These are phyloP conservation scores for Sternotherus odoratus DNA, from an alignment of 2,797 vertebrate species.

Conservation along the genomic window DNA sequence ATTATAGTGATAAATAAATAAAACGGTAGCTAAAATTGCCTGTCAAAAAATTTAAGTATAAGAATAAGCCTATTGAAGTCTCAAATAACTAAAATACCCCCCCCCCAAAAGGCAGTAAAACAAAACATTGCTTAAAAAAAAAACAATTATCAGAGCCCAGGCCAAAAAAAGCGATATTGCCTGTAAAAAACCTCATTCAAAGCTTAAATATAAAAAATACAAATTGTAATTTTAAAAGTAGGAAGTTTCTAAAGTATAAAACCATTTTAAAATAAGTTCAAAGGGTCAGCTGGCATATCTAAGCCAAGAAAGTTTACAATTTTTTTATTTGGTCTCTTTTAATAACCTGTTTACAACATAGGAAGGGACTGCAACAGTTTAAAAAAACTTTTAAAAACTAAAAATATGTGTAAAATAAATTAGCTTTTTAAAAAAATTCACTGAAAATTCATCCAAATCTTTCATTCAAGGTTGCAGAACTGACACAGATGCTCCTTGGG, in stretches of 20 bases:
- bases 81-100: background rate
- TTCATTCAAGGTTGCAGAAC: background rate
- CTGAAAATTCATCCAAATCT: background rate
- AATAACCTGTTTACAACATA: background rate
- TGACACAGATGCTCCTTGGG: background rate
- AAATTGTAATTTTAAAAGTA: background rate
- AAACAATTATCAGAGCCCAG: background rate
- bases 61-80: background rate
- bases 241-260: background rate
- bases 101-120: too few relatives aligned
- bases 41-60: background rate
- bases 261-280: background rate
- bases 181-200: background rate
- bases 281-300: background rate
- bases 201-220: background rate
- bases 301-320: background rate
- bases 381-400: background rate
- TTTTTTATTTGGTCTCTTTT: background rate
- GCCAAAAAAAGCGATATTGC: background rate
- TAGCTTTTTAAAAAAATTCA: background rate
- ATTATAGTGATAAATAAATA: background rate
- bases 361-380: background rate
- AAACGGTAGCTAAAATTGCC: background rate
- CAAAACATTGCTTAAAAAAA: background rate
- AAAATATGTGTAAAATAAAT: background rate